Evolutionary conservation across 2,797 vertebrate species (phyloP).

Genomic region (Rhodeus uyekii): DNA sequence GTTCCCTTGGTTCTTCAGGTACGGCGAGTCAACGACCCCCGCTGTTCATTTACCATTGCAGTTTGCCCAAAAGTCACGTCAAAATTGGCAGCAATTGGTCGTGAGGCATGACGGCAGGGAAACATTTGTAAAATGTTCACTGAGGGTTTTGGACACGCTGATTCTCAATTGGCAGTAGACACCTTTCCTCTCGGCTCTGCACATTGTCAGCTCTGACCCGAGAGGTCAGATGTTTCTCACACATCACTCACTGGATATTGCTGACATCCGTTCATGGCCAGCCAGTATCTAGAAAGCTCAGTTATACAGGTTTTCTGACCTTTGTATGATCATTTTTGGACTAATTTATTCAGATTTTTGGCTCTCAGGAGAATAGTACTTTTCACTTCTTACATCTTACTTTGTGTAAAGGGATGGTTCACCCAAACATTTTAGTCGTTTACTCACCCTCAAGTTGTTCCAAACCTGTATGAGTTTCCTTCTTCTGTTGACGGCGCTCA

Average conservation of each 20-base stretch:
- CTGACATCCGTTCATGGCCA: not conserved
- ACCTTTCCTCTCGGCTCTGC: slow-evolving; percentile 25
- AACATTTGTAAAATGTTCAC: slow-evolving; percentile 21
- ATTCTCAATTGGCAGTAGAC: slow-evolving; percentile 17
- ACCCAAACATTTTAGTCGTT: too few species aligned
- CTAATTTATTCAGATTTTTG: not conserved
- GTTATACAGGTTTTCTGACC: not conserved
- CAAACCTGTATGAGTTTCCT: too few species aligned
- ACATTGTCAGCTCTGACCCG: slow-evolving; percentile 12
- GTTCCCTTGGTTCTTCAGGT: slow-evolving; percentile 27
- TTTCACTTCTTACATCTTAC: not conserved
- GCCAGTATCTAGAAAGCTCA: not conserved
- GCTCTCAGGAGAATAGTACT: not conserved
- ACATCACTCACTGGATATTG: not conserved
- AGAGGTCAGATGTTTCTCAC: slow-evolving; percentile 11
- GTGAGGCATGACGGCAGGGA: not conserved
- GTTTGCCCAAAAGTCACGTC: not conserved
- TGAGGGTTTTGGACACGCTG: not conserved
- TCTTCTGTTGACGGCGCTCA: too few species aligned
- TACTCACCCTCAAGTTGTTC: too few species aligned
- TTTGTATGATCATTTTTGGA: not conserved
- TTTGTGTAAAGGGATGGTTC: not conserved
- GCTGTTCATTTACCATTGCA: not conserved
- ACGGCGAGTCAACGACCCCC: not conserved
- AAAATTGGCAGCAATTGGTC: not conserved